These are phyloP conservation scores for Bufo bufo DNA, from an alignment of 2,113 vertebrate species.

Conservation along the genomic window DNA sequence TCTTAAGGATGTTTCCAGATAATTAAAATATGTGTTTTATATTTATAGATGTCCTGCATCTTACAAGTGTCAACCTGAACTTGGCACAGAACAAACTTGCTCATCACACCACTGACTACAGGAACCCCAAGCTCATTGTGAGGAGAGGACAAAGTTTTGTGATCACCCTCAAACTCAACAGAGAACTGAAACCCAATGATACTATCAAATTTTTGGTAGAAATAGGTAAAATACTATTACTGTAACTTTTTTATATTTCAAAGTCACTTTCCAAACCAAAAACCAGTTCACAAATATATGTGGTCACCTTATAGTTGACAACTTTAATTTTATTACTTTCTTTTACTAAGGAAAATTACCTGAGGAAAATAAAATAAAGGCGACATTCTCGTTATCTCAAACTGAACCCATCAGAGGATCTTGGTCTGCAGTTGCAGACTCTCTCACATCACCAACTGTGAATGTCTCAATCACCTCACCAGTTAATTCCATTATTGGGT, in stretches of 20 bases:
- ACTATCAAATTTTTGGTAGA: conserved; percentile 69
- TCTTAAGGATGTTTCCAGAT: too few species aligned
- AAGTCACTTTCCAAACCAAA: background rate
- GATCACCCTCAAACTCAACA: conserved; percentile 67
- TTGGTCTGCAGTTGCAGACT: conserved; percentile 66
- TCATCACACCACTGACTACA: conserved; percentile 71
- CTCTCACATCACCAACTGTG: background rate
- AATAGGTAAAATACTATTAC: conserved; percentile 67
- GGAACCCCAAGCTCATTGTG: conserved; percentile 62
- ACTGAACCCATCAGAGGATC: background rate
- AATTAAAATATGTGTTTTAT: background rate
- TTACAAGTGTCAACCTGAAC: background rate
- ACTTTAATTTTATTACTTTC: background rate
- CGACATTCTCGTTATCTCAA: conserved; percentile 67
- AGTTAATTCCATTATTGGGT: conserved; percentile 78
- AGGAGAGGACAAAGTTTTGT: conserved; percentile 71
- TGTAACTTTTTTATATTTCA: background rate
- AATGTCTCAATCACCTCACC: conserved; percentile 71
- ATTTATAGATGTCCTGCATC: background rate
- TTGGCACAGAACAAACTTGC: conserved; percentile 57
- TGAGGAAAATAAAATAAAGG: conserved; percentile 72
- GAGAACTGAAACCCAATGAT: conserved; percentile 61
- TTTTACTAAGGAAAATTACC: conserved; percentile 56
- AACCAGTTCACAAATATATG: too few species aligned
- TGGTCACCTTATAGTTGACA: background rate